Base-by-base conservation (phyloP, 2,113 vertebrate species). In the Percina caprodes region DNA sequence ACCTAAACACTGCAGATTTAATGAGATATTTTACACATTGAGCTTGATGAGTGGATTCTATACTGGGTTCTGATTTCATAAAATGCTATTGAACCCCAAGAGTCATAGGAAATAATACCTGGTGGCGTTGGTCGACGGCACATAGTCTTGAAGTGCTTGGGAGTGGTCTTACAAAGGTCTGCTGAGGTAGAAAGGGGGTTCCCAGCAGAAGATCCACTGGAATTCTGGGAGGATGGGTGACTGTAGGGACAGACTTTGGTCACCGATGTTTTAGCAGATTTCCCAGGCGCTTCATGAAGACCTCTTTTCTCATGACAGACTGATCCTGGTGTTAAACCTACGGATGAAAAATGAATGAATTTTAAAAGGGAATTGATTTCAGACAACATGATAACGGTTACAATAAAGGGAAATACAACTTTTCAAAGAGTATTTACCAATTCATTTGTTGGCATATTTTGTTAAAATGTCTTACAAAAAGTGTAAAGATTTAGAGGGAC, bases 121-220 rank as follows among this genome's bases (percentile, higher is more conserved):
- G 96, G 96, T 0, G 96, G 97, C 46, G 96, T 96, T 85, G 96
- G 96, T 92, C 96, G 96, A 72, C 96, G 95, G 90, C 97, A 98
- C 96, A 97, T 96, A 89, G 95, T 96, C 94, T 98, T 97, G 94
- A 97, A 97, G 95, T 97, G 97, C 95, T 97, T 98, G 83, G 97
- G 95, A 91, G 96, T 96, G 49, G 96, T 96, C 95, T 97, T 98
- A 94, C 96, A 97, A 88, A 96, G 95, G 89, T 97, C 97, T 5
- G 96, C 94, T 94, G 97, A 97, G 96, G 97, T 96, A 96, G 97
- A 97, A 84, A 96, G 93, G 84, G 96, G 89, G 7, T 93, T 96
- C 84, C 95, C 95, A 10, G 92, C 91, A 74, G 95, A 90, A 0
- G 93, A 71, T 1, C 89, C 94, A 91, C 95, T 94, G 93, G 96